Evolutionary conservation across 2,888 invertebrate species (phyloP).

Genomic region (Spodoptera picta): DNA sequence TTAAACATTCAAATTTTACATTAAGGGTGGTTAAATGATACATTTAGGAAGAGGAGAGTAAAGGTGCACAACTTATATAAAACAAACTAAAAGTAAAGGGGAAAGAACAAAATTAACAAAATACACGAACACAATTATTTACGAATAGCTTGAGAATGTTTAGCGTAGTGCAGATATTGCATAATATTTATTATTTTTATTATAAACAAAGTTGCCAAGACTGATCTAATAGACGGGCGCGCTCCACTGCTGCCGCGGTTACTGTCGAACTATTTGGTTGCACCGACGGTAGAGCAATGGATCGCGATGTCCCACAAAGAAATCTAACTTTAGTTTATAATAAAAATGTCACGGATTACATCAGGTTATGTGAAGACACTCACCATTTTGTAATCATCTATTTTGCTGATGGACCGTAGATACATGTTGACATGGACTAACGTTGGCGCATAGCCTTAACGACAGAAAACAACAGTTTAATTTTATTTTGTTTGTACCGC

Average conservation of each 20-base stretch:
- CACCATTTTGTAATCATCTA: slow-evolving; percentile 99
- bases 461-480: slow-evolving; percentile 77
- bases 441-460: slow-evolving; percentile 94
- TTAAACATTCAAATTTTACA: slow-evolving; percentile 40
- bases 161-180: slow-evolving; percentile 83
- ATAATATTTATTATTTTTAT: slow-evolving; percentile 77
- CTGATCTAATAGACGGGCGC: slow-evolving; percentile 34
- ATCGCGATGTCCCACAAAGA: slow-evolving; percentile 31
- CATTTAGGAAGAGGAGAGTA: slow-evolving; percentile 54
- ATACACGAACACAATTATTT: slow-evolving; percentile 75
- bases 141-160: slow-evolving; percentile 78
- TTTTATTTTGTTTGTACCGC: slow-evolving; percentile 63
- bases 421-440: slow-evolving; percentile 97
- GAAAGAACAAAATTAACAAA: slow-evolving; percentile 56
- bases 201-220: slow-evolving; percentile 74
- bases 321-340: slow-evolving; percentile 76
- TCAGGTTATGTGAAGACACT: slow-evolving; percentile 88
- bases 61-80: slow-evolving; percentile 61
- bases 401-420: slow-evolving; percentile 99
- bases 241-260: slow-evolving; percentile 38
- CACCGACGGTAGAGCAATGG: slow-evolving; percentile 35
- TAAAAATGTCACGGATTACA: slow-evolving; percentile 72
- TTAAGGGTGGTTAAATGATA: slow-evolving; percentile 51
- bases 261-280: slow-evolving; percentile 19
- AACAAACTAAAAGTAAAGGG: slow-evolving; percentile 51